Evolutionary conservation across 2,113 vertebrate genomes (phyloP).

Genomic region (Melanostigma gelatinosum): DNA sequence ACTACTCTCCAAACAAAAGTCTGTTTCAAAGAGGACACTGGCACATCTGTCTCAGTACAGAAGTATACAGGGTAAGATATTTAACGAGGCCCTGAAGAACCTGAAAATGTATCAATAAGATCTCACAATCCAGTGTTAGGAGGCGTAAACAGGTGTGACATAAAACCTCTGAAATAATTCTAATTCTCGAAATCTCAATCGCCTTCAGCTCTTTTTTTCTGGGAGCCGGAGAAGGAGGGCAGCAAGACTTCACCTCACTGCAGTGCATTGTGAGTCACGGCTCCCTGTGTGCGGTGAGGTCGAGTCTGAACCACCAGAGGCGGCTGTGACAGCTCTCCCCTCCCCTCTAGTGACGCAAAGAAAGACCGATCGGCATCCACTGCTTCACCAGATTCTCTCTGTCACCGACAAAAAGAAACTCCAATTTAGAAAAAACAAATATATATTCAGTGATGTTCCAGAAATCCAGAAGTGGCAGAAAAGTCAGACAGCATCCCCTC

Average conservation of each 20-base stretch:
- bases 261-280: neutral
- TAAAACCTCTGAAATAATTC: neutral
- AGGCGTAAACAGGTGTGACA: neutral
- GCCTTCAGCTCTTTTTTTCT: no score
- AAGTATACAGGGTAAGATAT: neutral
- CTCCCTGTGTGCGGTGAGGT: neutral
- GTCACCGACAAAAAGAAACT: neutral
- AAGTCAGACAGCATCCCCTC: neutral
- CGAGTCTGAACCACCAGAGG: conserved; percentile 35
- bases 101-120: neutral
- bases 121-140: neutral
- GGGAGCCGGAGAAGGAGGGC: neutral
- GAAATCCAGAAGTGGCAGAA: no score
- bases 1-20: neutral
- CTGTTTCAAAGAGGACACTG: neutral
- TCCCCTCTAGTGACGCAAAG: neutral
- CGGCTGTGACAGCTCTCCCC: conserved; percentile 25
- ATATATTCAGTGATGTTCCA: neutral
- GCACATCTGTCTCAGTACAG: no score
- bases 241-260: neutral
- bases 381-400: neutral
- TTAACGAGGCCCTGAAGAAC: neutral
- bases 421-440: neutral
- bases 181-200: neutral
- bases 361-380: neutral